phyloP scores from a whole-genome alignment of 2,113 vertebrate genomes.

The Calypte anna region DNA sequence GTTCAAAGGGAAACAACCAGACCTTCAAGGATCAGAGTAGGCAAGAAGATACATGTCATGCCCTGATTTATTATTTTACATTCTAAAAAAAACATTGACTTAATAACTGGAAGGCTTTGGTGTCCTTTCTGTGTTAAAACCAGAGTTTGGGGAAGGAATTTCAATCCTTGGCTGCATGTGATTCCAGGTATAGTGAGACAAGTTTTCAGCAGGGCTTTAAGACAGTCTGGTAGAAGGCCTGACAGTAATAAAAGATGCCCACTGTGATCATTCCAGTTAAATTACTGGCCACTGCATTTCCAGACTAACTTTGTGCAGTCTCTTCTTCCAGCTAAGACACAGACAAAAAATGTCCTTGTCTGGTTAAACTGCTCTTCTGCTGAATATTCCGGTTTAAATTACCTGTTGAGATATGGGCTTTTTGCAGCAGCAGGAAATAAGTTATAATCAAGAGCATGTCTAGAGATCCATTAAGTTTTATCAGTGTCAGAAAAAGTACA shows the following conservation, averaged over 20 bases:
- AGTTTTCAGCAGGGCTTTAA: background rate
- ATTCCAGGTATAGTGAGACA: background rate
- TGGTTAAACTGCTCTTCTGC: background rate
- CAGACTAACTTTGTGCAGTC: background rate
- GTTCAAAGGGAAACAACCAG: background rate
- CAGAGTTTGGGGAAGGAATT: background rate
- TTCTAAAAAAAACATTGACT: background rate
- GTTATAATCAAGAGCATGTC: background rate
- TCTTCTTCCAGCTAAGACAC: background rate
- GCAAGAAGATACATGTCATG: background rate
- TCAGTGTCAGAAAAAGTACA: background rate
- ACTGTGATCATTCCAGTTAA: background rate
- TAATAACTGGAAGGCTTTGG: background rate
- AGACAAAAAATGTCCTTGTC: background rate
- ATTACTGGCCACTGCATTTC: background rate
- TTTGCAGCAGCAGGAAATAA: slow-evolving; percentile 3
- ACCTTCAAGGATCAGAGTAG: background rate
- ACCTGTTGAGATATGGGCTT: background rate
- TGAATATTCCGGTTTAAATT: background rate
- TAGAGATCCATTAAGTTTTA: slow-evolving; percentile 22
- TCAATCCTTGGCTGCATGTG: rapidly evolving
- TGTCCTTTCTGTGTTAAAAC: background rate
- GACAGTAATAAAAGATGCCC: background rate
- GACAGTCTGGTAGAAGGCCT: background rate
- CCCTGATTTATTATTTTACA: background rate